Base-by-base conservation (phyloP, 2,113 vertebrate species). In the Hemiprocne comata region DNA sequence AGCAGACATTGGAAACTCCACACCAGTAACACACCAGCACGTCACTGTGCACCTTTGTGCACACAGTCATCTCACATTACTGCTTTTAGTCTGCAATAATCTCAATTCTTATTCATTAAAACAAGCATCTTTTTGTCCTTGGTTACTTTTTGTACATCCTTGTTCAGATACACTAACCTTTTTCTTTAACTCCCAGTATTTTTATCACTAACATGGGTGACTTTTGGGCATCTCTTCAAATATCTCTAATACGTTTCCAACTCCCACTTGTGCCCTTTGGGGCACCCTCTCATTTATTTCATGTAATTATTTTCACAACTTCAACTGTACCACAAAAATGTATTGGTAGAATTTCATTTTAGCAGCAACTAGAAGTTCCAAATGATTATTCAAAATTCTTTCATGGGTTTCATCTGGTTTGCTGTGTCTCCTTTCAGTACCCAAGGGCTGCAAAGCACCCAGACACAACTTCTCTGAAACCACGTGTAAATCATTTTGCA, bases 221-320 rank as follows among this genome's bases (percentile, higher is more conserved):
- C 86, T n/a, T 85, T 93, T 77, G 67, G 89, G 88, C 90, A 74
- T 54, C 69, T 94, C 93, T 66, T 96, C 93, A 90, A 93, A 53
- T 13, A 91, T 9, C 61, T 70, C 21, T 34, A 96, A 76, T 17
- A 34, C 62, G 82, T 93, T 89, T 46, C 60, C 75, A 74, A 23
- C 72, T 89, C 75, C 76, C 85, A 87, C 57, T 74, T 57, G 21
- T 58, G 66, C 50, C 19, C 11, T 89, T 66, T 79, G 48, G 60
- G 80, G 25, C n/a, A 13, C 13, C 10, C 21, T 87, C 62, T 93
- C 90, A 88, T 85, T 82, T 74, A 94, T 94, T 97, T 96, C 42
- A 86, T 51, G 46, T 29, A 54, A 87, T 78, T 94, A 61, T 83
- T 94, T 72, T 87, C 86, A 83, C 57, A 96, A 90, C 81, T 92